A percentile compares a stretch with the other conserved stretches of the same genome.
These are phyloP conservation scores for Caradrina clavipalpis DNA, from an alignment of 2,888 invertebrate genomes.

Conservation along the genomic window DNA sequence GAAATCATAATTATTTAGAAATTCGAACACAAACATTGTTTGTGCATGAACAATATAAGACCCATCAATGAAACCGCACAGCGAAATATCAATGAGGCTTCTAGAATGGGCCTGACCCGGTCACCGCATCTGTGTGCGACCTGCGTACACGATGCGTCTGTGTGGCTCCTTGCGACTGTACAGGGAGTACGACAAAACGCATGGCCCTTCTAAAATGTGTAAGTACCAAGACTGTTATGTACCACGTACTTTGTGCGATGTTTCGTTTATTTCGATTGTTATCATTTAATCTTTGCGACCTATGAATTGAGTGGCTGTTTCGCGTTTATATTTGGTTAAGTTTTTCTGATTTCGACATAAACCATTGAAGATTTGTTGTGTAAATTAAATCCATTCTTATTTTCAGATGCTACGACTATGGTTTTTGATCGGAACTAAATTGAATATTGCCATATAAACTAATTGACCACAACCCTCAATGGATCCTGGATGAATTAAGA, in stretches of 20 bases:
- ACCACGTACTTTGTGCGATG: slow-evolving; percentile 29
- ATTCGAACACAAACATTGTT: slow-evolving; percentile 18
- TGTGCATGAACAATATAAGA: slow-evolving; percentile 67
- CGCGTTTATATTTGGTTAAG: background rate
- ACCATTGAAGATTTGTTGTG: background rate
- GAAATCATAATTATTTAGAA: background rate
- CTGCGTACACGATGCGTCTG: slow-evolving; percentile 63
- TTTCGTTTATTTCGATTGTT: slow-evolving; percentile 39
- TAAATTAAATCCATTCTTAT: no score
- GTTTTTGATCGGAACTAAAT: no score
- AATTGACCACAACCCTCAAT: background rate
- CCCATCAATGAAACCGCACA: slow-evolving; percentile 85
- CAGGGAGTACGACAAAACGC: slow-evolving; percentile 59
- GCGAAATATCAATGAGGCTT: slow-evolving; percentile 88
- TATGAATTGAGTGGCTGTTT: slow-evolving; percentile 11
- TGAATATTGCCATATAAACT: no score
- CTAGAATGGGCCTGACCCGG: slow-evolving; percentile 87
- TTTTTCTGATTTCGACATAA: background rate
- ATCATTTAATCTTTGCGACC: slow-evolving; percentile 16
- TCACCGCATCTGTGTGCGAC: slow-evolving; percentile 80
- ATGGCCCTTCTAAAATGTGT: slow-evolving; percentile 57
- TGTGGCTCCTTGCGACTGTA: slow-evolving; percentile 62
- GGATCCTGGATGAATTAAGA: background rate
- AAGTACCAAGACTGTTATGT: slow-evolving; percentile 35
- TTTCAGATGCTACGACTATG: no score